Evolutionary conservation across 23 tunicate species (phyloP).

Genomic region (Botrylloides violaceus): DNA sequence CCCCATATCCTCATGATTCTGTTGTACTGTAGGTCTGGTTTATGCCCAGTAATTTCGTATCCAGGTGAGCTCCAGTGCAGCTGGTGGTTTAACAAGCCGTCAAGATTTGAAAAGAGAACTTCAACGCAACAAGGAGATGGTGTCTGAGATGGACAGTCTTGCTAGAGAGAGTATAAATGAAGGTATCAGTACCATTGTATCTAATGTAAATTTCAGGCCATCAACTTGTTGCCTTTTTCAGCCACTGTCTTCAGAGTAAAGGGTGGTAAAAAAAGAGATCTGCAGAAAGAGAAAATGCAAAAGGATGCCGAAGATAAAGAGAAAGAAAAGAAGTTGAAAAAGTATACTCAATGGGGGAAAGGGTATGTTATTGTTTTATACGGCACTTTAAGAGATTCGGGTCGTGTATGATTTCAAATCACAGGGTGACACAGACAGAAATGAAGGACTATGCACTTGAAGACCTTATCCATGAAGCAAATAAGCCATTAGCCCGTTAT

Average conservation of each 20-base stretch:
- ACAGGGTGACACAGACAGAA: constrained; percentile 66
- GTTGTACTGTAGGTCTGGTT: no score
- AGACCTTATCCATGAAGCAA: constrained; percentile 64
- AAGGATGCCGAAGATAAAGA: constrained; percentile 43
- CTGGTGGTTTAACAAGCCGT: constrained; percentile 67
- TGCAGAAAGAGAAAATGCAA: constrained; percentile 41
- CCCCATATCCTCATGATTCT: no score
- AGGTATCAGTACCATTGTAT: not conserved
- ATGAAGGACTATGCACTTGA: constrained; percentile 49
- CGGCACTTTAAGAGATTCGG: no score
- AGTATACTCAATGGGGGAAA: constrained; percentile 75
- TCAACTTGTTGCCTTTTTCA: constrained; percentile 14
- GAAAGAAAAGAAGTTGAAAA: constrained; percentile 37
- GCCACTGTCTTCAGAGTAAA: constrained; percentile 72
- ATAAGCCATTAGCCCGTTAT: constrained; percentile 78
- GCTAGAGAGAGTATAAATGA: constrained; percentile 45
- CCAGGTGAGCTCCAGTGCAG: constrained; percentile 47
- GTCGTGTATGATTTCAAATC: not conserved
- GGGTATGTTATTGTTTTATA: constrained; percentile 49
- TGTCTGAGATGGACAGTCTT: constrained; percentile 50
- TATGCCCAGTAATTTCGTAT: no score
- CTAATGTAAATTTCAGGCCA: not conserved
- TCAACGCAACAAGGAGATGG: constrained; percentile 40
- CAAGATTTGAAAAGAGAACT: constrained; percentile 43
- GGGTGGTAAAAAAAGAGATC: constrained; percentile 75